Evolutionary conservation across 2,113 vertebrate species (phyloP).

Genomic region (Lamprologus ornatipinnis): DNA sequence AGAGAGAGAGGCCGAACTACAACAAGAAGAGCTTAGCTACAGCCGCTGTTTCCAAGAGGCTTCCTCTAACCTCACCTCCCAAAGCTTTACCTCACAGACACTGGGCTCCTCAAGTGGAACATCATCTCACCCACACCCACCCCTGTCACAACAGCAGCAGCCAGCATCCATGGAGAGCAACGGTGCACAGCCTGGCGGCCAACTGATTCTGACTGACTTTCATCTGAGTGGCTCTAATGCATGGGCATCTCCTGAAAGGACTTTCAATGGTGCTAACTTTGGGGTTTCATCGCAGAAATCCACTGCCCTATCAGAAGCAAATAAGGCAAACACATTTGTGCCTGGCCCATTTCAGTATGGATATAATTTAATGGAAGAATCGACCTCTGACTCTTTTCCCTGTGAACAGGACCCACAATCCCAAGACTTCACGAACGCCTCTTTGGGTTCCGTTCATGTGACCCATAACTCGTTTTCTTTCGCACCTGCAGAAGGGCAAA

Average conservation of each 20-base stretch:
- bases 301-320: constrained; percentile 70
- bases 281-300: constrained; percentile 73
- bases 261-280: constrained; percentile 80
- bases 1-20: constrained; percentile 74
- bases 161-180: constrained; percentile 64
- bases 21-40: constrained; percentile 76
- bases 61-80: constrained; percentile 74
- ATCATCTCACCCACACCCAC: constrained; percentile 58
- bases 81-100: constrained; percentile 86
- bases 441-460: constrained; percentile 63
- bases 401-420: constrained; percentile 56
- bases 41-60: constrained; percentile 79
- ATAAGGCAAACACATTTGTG: constrained; percentile 66
- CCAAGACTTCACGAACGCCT: constrained; percentile 69
- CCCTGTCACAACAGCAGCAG: constrained; percentile 62
- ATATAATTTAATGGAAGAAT: constrained; percentile 75
- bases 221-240: constrained; percentile 70
- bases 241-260: constrained; percentile 82
- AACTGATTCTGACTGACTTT: constrained; percentile 78
- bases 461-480: constrained; percentile 74
- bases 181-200: constrained; percentile 63
- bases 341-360: constrained; percentile 76
- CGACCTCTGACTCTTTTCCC: constrained; percentile 69
- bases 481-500: constrained; percentile 71
- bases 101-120: constrained; percentile 58